These are phyloP conservation scores for Osedax fenrisi DNA, from an alignment of 2,888 invertebrate genomes.

Conservation along the genomic window DNA sequence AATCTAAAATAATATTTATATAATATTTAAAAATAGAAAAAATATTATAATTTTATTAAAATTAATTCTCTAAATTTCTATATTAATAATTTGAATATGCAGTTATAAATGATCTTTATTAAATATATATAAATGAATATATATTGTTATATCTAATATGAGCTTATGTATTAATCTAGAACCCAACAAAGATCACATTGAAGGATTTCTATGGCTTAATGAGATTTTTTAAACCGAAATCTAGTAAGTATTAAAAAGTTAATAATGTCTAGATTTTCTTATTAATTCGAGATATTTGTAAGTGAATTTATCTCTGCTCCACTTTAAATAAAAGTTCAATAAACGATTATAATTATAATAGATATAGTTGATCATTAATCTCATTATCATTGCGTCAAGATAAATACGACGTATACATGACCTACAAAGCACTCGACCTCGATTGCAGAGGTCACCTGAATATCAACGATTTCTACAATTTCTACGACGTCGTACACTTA, in stretches of 20 bases:
- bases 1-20: too few species aligned
- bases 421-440: slow-evolving; percentile 67
- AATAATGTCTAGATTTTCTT: neutral
- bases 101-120: too few species aligned
- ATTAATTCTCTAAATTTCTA: too few species aligned
- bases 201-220: slow-evolving; percentile 70
- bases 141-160: too few species aligned
- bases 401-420: slow-evolving; percentile 63
- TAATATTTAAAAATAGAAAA: too few species aligned
- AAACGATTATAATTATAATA: too few species aligned
- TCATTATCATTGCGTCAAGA: slow-evolving; percentile 50
- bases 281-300: neutral
- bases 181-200: slow-evolving; percentile 58
- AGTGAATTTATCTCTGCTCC: too few species aligned
- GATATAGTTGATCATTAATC: neutral
- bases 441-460: slow-evolving; percentile 60
- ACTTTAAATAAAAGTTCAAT: too few species aligned
- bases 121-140: too few species aligned
- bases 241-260: slow-evolving; percentile 48
- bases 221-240: slow-evolving; percentile 65
- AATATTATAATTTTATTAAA: too few species aligned
- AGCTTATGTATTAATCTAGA: too few species aligned
- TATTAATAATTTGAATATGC: too few species aligned
- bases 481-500: slow-evolving; percentile 64
- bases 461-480: slow-evolving; percentile 62